Conservation (phyloP, 2,888 invertebrate genomes). For the Zhuqinia jingwanae region DNA sequence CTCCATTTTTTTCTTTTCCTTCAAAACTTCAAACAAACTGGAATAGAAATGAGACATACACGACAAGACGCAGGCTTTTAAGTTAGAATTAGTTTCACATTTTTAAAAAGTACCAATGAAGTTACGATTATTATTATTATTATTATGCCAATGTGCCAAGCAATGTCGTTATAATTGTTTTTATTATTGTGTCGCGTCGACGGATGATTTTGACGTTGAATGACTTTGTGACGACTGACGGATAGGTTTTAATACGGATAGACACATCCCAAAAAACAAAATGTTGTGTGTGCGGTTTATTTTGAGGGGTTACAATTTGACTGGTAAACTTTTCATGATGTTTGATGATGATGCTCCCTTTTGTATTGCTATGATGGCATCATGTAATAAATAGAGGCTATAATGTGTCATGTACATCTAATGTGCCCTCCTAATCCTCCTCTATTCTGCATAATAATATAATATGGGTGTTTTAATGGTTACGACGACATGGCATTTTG, state of each 20-base stretch:
- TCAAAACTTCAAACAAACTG: too few relatives aligned
- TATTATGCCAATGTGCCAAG: not conserved
- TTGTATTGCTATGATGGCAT: not conserved
- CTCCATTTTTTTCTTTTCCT: not conserved
- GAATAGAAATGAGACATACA: slow-evolving; percentile 40
- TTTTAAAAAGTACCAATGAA: slow-evolving; percentile 29
- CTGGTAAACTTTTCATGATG: too few relatives aligned
- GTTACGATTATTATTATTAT: slow-evolving; percentile 28
- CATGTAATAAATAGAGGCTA: slow-evolving; percentile 28
- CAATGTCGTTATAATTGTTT: slow-evolving; percentile 21
- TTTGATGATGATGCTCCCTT: too few relatives aligned
- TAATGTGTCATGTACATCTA: slow-evolving; percentile 59
- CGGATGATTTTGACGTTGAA: slow-evolving; percentile 69
- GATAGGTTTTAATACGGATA: slow-evolving; percentile 46
- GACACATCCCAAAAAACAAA: not conserved
- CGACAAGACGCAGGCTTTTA: not conserved
- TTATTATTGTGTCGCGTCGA: slow-evolving; percentile 66
- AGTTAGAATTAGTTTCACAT: slow-evolving; percentile 62
- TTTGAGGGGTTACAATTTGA: slow-evolving; percentile 21
- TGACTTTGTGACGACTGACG: slow-evolving; percentile 71
- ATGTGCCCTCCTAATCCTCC: slow-evolving; percentile 66
- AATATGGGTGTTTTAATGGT: slow-evolving; percentile 64
- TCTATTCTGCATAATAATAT: slow-evolving; percentile 59
- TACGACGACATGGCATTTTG: slow-evolving; percentile 60
- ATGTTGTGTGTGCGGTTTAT: not conserved